These are phyloP conservation scores for Seriola rivoliana DNA, from an alignment of 2,113 vertebrate species.

Conservation along the genomic window DNA sequence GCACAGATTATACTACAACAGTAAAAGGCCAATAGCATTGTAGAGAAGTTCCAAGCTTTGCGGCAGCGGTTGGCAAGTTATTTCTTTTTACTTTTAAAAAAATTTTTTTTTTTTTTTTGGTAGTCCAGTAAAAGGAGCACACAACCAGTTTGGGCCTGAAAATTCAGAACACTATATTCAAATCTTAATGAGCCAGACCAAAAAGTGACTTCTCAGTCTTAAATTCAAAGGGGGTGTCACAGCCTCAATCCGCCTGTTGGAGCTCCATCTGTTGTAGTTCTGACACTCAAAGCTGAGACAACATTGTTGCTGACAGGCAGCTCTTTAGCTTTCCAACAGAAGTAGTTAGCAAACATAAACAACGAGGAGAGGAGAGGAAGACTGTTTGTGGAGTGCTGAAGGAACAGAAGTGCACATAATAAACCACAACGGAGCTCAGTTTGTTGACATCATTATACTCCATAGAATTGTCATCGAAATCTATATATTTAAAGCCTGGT, in stretches of 20 bases:
- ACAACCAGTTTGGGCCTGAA: neutral
- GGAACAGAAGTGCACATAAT: neutral
- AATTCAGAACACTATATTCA: neutral
- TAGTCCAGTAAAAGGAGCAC: neutral
- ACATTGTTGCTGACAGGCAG: constrained; percentile 17
- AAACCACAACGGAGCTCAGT: neutral
- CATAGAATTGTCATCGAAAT: neutral
- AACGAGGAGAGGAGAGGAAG: neutral
- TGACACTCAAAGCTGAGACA: constrained; percentile 10
- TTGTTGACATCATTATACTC: neutral
- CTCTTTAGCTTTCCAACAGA: constrained; percentile 32
- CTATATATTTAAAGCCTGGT: neutral
- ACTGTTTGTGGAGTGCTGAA: neutral
- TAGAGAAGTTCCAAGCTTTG: neutral
- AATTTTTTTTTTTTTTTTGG: neutral
- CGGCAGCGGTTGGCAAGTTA: too few relatives aligned
- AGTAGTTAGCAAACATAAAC: constrained; percentile 43
- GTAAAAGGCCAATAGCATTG: neutral
- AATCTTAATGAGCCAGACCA: neutral
- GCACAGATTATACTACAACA: neutral
- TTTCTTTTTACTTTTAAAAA: neutral
- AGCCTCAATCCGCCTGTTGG: neutral
- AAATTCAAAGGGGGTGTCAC: neutral
- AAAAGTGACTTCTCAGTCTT: neutral
- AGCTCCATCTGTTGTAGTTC: constrained; percentile 1